Evolutionary conservation across 2,888 invertebrate species (phyloP), one percentile per base, ranked within the genome.

Genomic region (Siphlonurus alternatus): DNA sequence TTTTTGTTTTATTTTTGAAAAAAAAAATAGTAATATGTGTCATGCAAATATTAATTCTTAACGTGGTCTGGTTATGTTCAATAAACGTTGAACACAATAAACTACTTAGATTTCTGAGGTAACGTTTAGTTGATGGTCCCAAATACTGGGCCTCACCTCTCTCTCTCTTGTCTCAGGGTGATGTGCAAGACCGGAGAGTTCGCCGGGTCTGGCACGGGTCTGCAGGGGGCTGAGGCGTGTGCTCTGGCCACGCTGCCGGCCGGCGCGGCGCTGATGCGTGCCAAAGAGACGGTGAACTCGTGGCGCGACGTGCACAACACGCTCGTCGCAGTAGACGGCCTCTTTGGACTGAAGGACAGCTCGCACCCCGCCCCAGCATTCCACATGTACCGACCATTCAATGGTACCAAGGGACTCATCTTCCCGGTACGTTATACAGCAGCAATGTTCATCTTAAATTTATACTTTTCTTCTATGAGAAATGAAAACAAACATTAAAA

Each of bases 171-270:
- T n/a, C n/a, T n/a, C 72, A 77, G 80, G 1, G 81, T 82, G 0
- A 74, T 86, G 0, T 84, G 85, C 71, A 77, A 79, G 63, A 83
- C 86, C 73, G 83, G 84, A 69, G 75, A 79, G 0, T 71, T 84
- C 24, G 80, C 83, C 0, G 64, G n/a, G n/a, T n/a, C n/a, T n/a
- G n/a, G n/a, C n/a, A 38, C 38, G 38, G 15, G 38, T 38, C 38
- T 38, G 15, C 5, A 15, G 7, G 15, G 15, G 7, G 38, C 7
- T 38, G 38, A 38, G 38, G 5, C 19, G 5, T 56, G 56, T 20
- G 7, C 56, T 5, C 22, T 56, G n/a, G 22, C 56, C 5, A 56
- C 56, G 20, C 15, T 56, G 7, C 56, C 56, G 5, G n/a, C 56
- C 7, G 19, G 22, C 7, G 56, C 56, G 7, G 56, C 22, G n/a